These are phyloP conservation scores for Xenopus tropicalis DNA, from an alignment of 2,113 vertebrate species.

Conservation along the genomic window UCB_Xtro_10.0 CM004446.2:95517501-95518000, in stretches of 20 bases:
- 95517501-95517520: too few relatives aligned
- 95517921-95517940: conserved; percentile 97
- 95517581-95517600: too few relatives aligned
- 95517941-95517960: conserved; percentile 97
- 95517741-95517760: conserved; percentile 42
- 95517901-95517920: conserved; percentile 90
- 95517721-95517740: conserved; percentile 1
- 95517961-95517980: conserved; percentile 87
- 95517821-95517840: conserved; percentile 65
- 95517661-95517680: too few relatives aligned
- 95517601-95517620: too few relatives aligned
- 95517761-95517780: conserved; percentile 53
- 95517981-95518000: conserved; percentile 90
- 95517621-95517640: too few relatives aligned
- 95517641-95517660: too few relatives aligned
- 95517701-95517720: neutral
- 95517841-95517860: conserved; percentile 67
- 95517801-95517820: conserved; percentile 65
- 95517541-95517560: too few relatives aligned
- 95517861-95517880: conserved; percentile 78
- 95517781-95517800: conserved; percentile 62
- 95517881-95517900: conserved; percentile 84
- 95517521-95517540: too few relatives aligned
- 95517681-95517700: too few relatives aligned
- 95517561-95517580: too few relatives aligned